Percentiles rank a stretch among this genome's conserved stretches.
Evolutionary conservation across 1,140 invertebrate genomes (phyloP).

Genomic region (Lucilia sericata): DNA sequence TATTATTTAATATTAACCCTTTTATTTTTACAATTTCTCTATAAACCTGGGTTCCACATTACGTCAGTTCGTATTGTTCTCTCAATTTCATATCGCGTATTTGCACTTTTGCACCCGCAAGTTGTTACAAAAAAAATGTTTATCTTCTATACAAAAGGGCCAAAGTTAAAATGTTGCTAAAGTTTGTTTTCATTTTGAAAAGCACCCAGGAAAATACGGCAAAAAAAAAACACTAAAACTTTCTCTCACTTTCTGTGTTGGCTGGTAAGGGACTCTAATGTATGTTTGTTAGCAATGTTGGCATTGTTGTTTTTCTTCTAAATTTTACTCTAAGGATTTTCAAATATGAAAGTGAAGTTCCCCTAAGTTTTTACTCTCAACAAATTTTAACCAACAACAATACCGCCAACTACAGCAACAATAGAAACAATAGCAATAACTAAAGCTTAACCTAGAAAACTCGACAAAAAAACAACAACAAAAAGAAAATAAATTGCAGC

Average conservation of each 20-base stretch:
- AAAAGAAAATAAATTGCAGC: neutral
- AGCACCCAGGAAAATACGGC: neutral
- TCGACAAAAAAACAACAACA: neutral
- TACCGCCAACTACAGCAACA: neutral
- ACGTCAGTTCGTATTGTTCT: no score
- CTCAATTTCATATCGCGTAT: neutral
- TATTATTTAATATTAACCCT: no score
- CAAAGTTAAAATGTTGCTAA: constrained; percentile 21
- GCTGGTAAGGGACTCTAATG: neutral
- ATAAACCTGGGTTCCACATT: no score
- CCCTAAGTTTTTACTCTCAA: neutral
- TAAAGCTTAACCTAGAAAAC: constrained; percentile 24
- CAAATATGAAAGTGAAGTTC: constrained; percentile 29
- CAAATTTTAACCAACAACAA: neutral
- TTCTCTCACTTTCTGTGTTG: constrained; percentile 2
- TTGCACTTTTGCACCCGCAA: constrained; percentile 19
- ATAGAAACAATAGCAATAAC: constrained; percentile 7
- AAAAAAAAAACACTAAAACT: neutral
- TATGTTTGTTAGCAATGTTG: neutral
- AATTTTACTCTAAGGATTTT: constrained; percentile 24
- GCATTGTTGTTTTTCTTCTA: neutral
- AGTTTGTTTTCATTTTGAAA: neutral
- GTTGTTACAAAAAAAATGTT: neutral
- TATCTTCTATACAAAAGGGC: neutral
- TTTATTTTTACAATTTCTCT: no score